phyloP scores from a whole-genome alignment of 2,888 invertebrate species.

The Drosophila conformis region DNA sequence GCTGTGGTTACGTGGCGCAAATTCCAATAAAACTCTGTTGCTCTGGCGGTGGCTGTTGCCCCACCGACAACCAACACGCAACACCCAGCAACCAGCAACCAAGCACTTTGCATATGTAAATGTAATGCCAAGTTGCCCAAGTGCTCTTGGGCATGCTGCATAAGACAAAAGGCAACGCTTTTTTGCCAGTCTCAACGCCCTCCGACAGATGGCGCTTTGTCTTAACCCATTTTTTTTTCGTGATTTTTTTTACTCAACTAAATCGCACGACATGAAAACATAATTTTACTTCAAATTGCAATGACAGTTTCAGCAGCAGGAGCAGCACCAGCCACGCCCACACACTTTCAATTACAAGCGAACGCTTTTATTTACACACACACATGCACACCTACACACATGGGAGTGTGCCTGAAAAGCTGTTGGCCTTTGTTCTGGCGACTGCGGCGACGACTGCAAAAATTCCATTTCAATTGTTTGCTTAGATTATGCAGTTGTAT shows the following conservation, averaged over 20 bases:
- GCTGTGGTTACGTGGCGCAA: conserved; percentile 18
- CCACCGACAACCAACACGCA: not conserved
- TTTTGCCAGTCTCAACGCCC: conserved; percentile 35
- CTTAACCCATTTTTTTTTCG: conserved; percentile 29
- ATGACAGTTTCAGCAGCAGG: conserved; percentile 76
- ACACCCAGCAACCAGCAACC: not conserved
- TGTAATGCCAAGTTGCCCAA: conserved; percentile 35
- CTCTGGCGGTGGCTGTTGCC: not conserved
- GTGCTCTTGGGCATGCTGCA: conserved; percentile 28
- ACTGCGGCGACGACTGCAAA: conserved; percentile 56
- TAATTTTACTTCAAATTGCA: conserved; percentile 78
- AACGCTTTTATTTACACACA: conserved; percentile 39
- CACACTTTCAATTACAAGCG: conserved; percentile 43
- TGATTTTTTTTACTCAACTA: conserved; percentile 42
- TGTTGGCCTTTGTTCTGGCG: conserved; percentile 58
- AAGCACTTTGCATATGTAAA: conserved; percentile 46
- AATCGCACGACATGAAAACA: conserved; percentile 80
- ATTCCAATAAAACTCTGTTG: conserved; percentile 32
- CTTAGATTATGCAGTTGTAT: conserved; percentile 82
- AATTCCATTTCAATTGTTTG: conserved; percentile 82
- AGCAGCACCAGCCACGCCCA: conserved; percentile 71
- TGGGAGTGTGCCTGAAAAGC: conserved; percentile 35
- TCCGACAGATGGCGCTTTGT: conserved; percentile 59
- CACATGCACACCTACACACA: conserved; percentile 35
- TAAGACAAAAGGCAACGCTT: conserved; percentile 45